Conservation (phyloP, 2,888 invertebrate genomes). For the Sinotaia quadrata region DNA sequence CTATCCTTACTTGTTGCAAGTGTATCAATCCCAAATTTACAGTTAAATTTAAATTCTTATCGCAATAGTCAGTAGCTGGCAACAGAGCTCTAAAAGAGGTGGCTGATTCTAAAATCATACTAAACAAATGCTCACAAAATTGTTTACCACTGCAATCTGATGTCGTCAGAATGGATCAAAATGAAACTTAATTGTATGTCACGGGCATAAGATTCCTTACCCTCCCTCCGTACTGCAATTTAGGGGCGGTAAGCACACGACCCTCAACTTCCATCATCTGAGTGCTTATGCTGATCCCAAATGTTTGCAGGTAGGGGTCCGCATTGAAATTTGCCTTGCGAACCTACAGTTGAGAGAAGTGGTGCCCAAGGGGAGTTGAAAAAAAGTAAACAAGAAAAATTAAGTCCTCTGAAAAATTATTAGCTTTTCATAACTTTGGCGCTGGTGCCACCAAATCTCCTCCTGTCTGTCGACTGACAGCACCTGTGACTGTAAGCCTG, state of each 20-base stretch:
- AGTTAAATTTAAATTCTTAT: not conserved
- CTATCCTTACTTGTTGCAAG: too few relatives aligned
- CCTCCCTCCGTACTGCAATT: constrained; percentile 97
- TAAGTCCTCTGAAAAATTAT: not conserved
- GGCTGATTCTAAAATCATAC: not conserved
- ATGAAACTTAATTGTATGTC: too few relatives aligned
- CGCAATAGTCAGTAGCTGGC: not conserved
- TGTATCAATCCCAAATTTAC: not conserved
- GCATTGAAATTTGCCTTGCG: constrained; percentile 98
- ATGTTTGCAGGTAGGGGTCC: constrained; percentile 98
- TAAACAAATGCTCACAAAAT: not conserved
- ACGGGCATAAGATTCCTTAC: constrained; percentile 76
- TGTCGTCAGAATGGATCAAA: not conserved
- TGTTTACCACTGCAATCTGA: not conserved
- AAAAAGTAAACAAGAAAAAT: not conserved
- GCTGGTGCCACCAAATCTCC: too few relatives aligned
- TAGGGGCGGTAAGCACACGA: constrained; percentile 95
- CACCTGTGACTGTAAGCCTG: too few relatives aligned
- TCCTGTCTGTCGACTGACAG: too few relatives aligned
- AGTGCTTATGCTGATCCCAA: constrained; percentile 96
- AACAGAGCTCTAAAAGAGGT: not conserved
- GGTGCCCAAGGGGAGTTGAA: constrained; percentile 12
- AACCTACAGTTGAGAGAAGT: constrained; percentile 71
- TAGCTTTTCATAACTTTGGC: constrained; percentile 3
- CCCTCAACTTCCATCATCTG: constrained; percentile 99